phyloP scores from a whole-genome alignment of 1,140 invertebrate genomes.

The Sitodiplosis mosellana region DNA sequence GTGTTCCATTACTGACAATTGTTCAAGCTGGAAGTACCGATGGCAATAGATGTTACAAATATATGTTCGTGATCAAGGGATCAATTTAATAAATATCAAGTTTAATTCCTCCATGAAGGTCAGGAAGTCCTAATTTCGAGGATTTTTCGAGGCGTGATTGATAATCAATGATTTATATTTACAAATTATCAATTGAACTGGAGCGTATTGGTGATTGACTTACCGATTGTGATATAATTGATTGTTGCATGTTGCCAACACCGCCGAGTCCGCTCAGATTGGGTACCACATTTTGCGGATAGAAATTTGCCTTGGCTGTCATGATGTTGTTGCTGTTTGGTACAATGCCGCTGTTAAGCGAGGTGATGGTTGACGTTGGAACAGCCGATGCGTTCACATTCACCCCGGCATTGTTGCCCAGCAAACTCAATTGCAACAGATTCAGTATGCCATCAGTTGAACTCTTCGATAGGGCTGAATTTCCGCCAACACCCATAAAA shows the following conservation, averaged over 20 bases:
- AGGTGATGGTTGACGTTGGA: conserved; percentile 10
- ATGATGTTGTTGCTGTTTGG: background rate
- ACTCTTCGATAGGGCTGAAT: conserved; percentile 1
- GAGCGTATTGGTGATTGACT: too few relatives aligned
- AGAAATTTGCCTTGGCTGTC: background rate
- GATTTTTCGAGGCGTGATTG: too few relatives aligned
- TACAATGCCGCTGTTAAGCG: background rate
- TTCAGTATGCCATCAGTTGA: conserved; percentile 8
- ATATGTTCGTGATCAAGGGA: too few relatives aligned
- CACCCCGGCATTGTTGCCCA: conserved; percentile 1
- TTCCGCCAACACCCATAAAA: conserved; percentile 1
- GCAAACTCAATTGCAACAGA: conserved; percentile 4
- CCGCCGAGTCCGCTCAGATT: background rate
- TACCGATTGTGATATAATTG: too few relatives aligned
- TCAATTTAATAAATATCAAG: too few relatives aligned
- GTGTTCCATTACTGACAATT: too few relatives aligned
- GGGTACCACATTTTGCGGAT: background rate
- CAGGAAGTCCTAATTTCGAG: too few relatives aligned
- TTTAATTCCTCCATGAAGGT: too few relatives aligned
- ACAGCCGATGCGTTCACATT: conserved; percentile 7
- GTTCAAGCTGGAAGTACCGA: too few relatives aligned
- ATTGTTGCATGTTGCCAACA: background rate
- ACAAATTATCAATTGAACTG: too few relatives aligned
- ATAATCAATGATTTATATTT: too few relatives aligned
- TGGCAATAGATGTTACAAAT: too few relatives aligned